These are phyloP conservation scores for Pammene aurita DNA, from an alignment of 2,888 invertebrate genomes.

Conservation along the genomic window DNA sequence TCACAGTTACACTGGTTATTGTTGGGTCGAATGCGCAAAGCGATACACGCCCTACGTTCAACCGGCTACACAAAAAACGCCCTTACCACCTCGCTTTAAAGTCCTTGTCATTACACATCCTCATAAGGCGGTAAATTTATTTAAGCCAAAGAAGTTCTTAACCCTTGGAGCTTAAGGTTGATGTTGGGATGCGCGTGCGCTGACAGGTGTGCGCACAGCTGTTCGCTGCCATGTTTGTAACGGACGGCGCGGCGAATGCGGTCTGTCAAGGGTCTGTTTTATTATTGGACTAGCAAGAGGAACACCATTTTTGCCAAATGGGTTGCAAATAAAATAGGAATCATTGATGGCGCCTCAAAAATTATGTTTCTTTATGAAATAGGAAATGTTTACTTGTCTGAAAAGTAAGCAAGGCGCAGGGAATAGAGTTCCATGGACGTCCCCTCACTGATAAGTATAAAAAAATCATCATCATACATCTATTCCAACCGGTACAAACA, in stretches of 20 bases:
- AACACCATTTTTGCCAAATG: neutral
- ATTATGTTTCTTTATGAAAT: too few relatives aligned
- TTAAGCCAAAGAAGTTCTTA: neutral
- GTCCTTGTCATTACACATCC: neutral
- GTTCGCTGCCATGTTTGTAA: constrained; percentile 49
- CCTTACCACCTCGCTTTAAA: constrained; percentile 1
- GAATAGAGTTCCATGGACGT: too few relatives aligned
- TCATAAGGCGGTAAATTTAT: neutral
- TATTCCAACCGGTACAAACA: too few relatives aligned
- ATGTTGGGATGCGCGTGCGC: constrained; percentile 43
- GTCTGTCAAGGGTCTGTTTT: constrained; percentile 11
- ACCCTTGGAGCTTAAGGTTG: neutral
- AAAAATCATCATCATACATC: too few relatives aligned
- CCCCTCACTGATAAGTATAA: too few relatives aligned
- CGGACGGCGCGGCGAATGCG: constrained; percentile 46
- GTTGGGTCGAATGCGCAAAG: neutral
- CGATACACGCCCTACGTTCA: neutral
- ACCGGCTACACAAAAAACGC: neutral
- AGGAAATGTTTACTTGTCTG: too few relatives aligned
- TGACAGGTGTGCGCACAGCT: constrained; percentile 61
- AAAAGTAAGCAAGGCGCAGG: too few relatives aligned
- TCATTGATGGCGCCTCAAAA: too few relatives aligned
- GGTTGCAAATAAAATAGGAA: too few relatives aligned
- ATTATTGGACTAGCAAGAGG: neutral
- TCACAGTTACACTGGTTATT: neutral